These are phyloP conservation scores for Heliconius cydno DNA, from an alignment of 2,888 invertebrate genomes.

Conservation along the genomic window DNA sequence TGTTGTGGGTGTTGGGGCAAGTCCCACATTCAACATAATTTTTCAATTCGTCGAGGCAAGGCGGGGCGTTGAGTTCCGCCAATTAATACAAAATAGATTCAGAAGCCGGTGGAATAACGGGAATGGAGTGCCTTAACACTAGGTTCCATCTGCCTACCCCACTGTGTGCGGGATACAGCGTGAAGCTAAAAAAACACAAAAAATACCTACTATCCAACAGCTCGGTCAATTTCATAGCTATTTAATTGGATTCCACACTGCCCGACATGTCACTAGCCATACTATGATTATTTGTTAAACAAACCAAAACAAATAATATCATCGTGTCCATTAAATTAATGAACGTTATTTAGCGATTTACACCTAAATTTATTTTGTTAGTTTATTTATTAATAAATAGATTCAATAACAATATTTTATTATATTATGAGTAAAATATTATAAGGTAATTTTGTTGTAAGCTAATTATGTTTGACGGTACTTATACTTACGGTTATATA, in stretches of 20 bases:
- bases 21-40: background rate
- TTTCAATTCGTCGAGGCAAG: background rate
- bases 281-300: constrained; percentile 18
- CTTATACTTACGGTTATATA: background rate
- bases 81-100: background rate
- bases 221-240: background rate
- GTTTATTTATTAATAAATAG: background rate
- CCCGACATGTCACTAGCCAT: background rate
- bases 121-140: background rate
- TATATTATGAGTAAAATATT: background rate
- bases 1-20: background rate
- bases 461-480: background rate
- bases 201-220: background rate
- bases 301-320: constrained; percentile 15
- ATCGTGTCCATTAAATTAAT: constrained; percentile 15
- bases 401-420: constrained; percentile 13
- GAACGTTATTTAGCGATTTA: constrained; percentile 21
- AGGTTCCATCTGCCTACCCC: background rate
- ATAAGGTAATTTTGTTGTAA: background rate
- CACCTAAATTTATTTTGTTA: constrained; percentile 25
- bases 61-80: too few species aligned
- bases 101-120: background rate
- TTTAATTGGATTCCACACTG: constrained; percentile 2
- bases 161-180: background rate
- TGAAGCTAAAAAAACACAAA: background rate